Percentiles rank a stretch among this genome's conserved stretches.
Conservation (phyloP, 2,113 vertebrate species). For the Callionymus lyra region DNA sequence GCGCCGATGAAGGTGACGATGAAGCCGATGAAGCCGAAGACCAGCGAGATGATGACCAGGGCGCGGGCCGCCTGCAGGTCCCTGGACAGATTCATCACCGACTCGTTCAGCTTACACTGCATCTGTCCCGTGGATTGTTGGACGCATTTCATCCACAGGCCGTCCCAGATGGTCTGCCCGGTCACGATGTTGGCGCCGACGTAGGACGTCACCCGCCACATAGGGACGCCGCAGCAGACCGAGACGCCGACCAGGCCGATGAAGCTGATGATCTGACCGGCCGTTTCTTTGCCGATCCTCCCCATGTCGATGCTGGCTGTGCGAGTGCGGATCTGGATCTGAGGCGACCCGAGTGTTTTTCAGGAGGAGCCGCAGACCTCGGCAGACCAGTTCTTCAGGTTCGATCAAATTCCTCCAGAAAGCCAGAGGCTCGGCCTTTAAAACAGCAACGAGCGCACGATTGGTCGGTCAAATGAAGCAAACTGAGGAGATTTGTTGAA, state of each 20-base stretch:
- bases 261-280: constrained; percentile 77
- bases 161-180: constrained; percentile 79
- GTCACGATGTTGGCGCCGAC: constrained; percentile 80
- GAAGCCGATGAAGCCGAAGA: constrained; percentile 55
- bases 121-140: constrained; percentile 91
- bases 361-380: constrained; percentile 16
- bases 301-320: constrained; percentile 43
- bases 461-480: no score
- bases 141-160: constrained; percentile 94
- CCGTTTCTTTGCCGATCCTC: constrained; percentile 63
- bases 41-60: constrained; percentile 55
- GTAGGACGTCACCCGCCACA: constrained; percentile 83
- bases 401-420: constrained; percentile 49
- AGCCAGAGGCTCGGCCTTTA: constrained; percentile 26
- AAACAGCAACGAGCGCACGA: no score
- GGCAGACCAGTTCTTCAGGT: constrained; percentile 39
- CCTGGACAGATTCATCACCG: constrained; percentile 66
- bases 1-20: constrained; percentile 54
- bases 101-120: constrained; percentile 79
- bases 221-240: constrained; percentile 75
- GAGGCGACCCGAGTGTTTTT: constrained; percentile 3
- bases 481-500: no score
- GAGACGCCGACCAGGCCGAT: constrained; percentile 74
- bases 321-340: constrained; percentile 4
- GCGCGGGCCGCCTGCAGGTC: constrained; percentile 83